Base-by-base conservation (phyloP, 2,113 vertebrate genomes). In the Corythornis cristatus region DNA sequence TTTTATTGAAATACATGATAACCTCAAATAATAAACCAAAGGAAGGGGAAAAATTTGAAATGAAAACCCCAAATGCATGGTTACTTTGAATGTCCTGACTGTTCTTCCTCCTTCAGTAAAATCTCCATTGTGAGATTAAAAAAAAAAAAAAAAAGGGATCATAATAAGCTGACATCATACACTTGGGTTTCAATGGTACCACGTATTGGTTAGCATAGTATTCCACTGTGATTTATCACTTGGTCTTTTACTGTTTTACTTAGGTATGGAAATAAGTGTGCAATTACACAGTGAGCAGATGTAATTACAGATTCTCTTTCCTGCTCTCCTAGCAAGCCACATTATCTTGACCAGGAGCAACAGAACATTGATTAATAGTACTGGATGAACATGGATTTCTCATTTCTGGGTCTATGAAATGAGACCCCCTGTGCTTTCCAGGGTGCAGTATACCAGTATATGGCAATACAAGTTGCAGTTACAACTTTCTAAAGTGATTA, bases 251-350 rank as follows among this genome's bases (percentile, higher is more conserved):
- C 8, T 78, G 20, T 26, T 87, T 4, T 51, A 33, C 8, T 48
- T 37, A 26, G 1, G 4, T 45, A 70, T 3, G 22, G 64, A 31
- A 72, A 93, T 71, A 65, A 21, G 9, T 48, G 35, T 90, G 58
- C 84, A 92, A 91, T 87, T 79, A 42, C 70, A 65, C 29, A 57
- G 48, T 42, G n/a, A 43, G 28, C 16, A 58, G 23, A 61, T 50
- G 33, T 79, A 91, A 92, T 75, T 79, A 25, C 57, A 93, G 35
- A 57, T 65, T 82, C 23, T 67, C 16, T 58, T 80, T 76, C 64
- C 46, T 88, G 21, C 25, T 60, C 1, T 62, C 37, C 54, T 66
- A 62, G 67, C 35, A 85, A 87, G 28, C 20, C 23, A 21, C 22
- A 21, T 53, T 67, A 7, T 20, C 29, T 25, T 68, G 53, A 88